These are phyloP conservation scores for Theonella swinhoei DNA, from an alignment of 37 sponge, comb jelly and placozoan species.

Conservation along the genomic window DNA sequence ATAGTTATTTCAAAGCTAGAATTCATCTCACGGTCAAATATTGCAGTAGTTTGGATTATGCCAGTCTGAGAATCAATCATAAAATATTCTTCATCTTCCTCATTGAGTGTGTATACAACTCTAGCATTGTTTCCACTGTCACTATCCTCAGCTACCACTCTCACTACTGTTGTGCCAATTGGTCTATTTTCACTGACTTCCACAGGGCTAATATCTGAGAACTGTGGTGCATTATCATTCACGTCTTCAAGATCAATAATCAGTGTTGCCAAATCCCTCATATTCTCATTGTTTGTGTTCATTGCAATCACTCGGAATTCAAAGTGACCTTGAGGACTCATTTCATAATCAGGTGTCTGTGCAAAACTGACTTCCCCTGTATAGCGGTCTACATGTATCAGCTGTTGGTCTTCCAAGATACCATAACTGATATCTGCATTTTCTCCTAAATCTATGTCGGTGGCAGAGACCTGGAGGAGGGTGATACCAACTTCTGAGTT, in stretches of 20 bases:
- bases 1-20: constrained; percentile 48
- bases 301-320: constrained; percentile 56
- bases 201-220: constrained; percentile 25
- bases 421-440: constrained; percentile 42
- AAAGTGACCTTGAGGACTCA: constrained; percentile 9
- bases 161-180: constrained; percentile 23
- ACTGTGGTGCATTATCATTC: constrained; percentile 69
- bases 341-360: constrained; percentile 47
- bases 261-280: constrained; percentile 30
- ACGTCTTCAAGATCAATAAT: constrained; percentile 44
- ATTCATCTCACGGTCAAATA: constrained; percentile 64
- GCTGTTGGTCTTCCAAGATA: constrained; percentile 6
- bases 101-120: constrained; percentile 43
- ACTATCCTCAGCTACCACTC: constrained; percentile 56
- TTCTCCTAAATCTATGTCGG: constrained; percentile 49
- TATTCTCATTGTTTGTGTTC: constrained; percentile 23
- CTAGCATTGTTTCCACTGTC: constrained; percentile 58
- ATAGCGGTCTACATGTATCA: constrained; percentile 36
- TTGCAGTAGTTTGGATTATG: constrained; percentile 19
- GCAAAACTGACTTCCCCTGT: constrained; percentile 59
- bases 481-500: constrained; percentile 33
- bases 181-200: constrained; percentile 45
- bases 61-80: constrained; percentile 41
- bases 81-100: constrained; percentile 28
- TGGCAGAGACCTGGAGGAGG: constrained; percentile 51